These are phyloP conservation scores for Pluvianellus socialis DNA, from an alignment of 2,113 vertebrate species.

Conservation along the genomic window DNA sequence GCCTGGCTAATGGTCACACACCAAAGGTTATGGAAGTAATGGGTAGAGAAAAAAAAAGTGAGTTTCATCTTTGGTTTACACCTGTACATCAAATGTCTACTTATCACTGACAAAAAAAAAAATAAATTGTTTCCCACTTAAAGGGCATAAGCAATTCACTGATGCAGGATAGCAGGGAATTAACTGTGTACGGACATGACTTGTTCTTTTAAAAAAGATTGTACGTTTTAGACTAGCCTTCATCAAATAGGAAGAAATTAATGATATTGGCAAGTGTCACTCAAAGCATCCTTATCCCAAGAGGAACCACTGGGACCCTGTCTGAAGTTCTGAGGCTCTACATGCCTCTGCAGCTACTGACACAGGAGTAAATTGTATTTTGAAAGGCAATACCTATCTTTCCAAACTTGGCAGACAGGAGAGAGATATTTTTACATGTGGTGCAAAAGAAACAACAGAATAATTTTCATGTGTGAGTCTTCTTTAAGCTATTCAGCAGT, in stretches of 20 bases:
- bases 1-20: neutral
- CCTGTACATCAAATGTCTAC: neutral
- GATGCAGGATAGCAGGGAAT: neutral
- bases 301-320: neutral
- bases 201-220: neutral
- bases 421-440: neutral
- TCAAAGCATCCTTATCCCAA: neutral
- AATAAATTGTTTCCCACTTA: neutral
- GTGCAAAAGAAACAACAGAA: neutral
- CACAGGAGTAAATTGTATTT: neutral
- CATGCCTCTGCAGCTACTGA: accelerated
- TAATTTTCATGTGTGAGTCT: neutral
- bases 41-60: neutral
- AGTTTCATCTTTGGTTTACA: neutral
- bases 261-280: neutral
- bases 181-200: neutral
- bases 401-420: neutral
- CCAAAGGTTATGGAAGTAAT: neutral
- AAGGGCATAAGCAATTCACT: neutral
- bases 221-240: neutral
- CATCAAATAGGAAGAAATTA: neutral
- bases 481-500: neutral
- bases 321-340: neutral
- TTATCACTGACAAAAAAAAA: neutral
- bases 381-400: neutral